Base-by-base conservation (phyloP, 2,113 vertebrate species). In the Sakesphorus luctuosus region DNA sequence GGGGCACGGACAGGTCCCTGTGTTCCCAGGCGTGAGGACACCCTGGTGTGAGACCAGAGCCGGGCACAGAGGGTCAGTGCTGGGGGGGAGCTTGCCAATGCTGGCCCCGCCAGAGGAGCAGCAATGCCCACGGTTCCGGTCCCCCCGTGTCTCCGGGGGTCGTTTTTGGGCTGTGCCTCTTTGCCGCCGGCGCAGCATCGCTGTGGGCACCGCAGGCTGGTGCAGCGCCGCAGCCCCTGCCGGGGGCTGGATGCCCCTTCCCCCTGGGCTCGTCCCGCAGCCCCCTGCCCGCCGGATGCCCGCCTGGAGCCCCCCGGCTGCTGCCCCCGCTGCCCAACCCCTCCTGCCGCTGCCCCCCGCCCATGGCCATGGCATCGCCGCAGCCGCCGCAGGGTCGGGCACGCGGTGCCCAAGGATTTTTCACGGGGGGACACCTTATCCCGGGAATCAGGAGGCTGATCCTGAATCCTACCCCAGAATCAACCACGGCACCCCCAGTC, bases 1-100 rank as follows among this genome's bases (percentile, higher is more conserved):
- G 40, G 78, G 74, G 12, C 56, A 63, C 1, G 1, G 74, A 4
- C 0, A 10, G 26, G 11, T 61, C 13, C 47, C 76, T 1, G 0
- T 0, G 3, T 18, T 38, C 3, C 71, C 36, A 2, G 0, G 18
- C 0, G 1, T 25, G 68, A 31, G 72, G 62, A 13, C 7, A 3
- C 40, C 53, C 49, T 1, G 0, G 33, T 8, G 5, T 4, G 26
- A 69, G 31, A 6, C 46, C 14, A 11, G 81, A 72, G 80, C 89
- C 0, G 0, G 72, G 49, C 25, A 9, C 10, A 0, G 36, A 29
- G 58, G 11, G 15, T 47, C 0, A 1, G 28, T 15, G 65, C 36
- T 7, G 6, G 47, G 20, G 6, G 62, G 11, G 20, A 65, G 19
- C 40, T 11, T 4, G 38, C 68, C 76, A 10, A 7, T 36, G 13